A percentile compares a stretch with the other conserved stretches of the same genome.
Conservation (phyloP, 2,113 vertebrate species). For the Dromiciops gliroides region DNA sequence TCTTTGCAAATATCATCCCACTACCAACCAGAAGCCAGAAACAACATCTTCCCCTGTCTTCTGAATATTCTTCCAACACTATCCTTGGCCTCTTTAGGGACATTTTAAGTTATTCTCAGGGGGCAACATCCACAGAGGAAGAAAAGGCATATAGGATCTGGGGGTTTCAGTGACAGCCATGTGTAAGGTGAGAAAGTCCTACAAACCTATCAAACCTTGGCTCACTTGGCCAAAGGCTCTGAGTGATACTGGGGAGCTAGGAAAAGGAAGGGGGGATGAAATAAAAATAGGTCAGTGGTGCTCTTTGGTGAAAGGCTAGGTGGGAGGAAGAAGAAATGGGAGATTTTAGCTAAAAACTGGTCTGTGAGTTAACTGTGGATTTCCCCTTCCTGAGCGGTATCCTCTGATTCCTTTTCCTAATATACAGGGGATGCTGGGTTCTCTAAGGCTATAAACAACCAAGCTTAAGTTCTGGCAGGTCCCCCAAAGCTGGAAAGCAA, state of each 20-base stretch:
- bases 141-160: not conserved
- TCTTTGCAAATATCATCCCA: not conserved
- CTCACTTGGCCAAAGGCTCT: not conserved
- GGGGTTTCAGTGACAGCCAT: not conserved
- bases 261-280: not conserved
- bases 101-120: not conserved
- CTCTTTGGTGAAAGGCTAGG: not conserved
- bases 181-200: not conserved
- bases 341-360: not conserved
- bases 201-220: not conserved
- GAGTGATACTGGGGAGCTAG: not conserved
- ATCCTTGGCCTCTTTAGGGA: not conserved
- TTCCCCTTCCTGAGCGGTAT: not conserved
- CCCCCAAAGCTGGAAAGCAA: not conserved
- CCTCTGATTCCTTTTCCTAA: not conserved
- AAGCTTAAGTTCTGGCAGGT: not conserved
- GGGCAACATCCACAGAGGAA: not conserved
- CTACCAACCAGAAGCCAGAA: not conserved
- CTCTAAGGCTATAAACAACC: not conserved
- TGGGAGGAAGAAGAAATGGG: not conserved
- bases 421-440: not conserved
- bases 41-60: not conserved
- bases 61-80: not conserved
- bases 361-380: too few species aligned
- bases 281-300: not conserved